These are phyloP conservation scores for Regulus satrapa DNA, from an alignment of 2,113 vertebrate species.

Conservation along the genomic window DNA sequence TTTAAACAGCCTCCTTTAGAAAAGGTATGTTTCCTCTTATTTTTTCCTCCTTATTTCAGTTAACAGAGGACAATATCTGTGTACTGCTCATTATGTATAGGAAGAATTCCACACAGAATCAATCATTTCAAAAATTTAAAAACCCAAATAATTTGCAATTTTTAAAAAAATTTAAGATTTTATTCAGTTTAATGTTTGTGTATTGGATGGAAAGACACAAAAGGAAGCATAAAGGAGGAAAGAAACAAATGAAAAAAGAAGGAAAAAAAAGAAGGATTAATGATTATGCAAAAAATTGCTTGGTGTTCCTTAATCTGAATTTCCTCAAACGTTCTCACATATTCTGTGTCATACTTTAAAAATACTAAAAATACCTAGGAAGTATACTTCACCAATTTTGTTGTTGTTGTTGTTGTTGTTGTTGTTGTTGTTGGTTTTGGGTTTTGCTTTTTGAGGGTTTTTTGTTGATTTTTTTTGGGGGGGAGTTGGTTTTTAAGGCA, in stretches of 20 bases:
- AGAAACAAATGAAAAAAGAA: no score
- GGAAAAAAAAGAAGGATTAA: neutral
- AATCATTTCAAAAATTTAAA: neutral
- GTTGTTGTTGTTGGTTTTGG: no score
- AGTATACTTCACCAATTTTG: neutral
- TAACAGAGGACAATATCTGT: neutral
- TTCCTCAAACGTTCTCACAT: neutral
- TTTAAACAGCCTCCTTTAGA: neutral
- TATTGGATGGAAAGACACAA: neutral
- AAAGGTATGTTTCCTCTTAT: neutral
- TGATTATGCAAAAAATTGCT: neutral
- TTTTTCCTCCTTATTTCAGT: neutral
- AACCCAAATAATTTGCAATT: accelerated
- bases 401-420: no score
- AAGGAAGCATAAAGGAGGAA: neutral
- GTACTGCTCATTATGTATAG: neutral
- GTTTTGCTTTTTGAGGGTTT: no score
- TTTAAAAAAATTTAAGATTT: neutral
- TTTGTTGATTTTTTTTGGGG: no score
- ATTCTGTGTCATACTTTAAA: neutral
- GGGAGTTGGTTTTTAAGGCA: no score
- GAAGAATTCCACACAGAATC: neutral
- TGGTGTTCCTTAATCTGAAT: neutral
- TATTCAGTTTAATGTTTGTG: neutral
- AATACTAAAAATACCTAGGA: neutral